Conservation (phyloP, 2,797 vertebrate genomes). For the Chloroceryle inda region DNA sequence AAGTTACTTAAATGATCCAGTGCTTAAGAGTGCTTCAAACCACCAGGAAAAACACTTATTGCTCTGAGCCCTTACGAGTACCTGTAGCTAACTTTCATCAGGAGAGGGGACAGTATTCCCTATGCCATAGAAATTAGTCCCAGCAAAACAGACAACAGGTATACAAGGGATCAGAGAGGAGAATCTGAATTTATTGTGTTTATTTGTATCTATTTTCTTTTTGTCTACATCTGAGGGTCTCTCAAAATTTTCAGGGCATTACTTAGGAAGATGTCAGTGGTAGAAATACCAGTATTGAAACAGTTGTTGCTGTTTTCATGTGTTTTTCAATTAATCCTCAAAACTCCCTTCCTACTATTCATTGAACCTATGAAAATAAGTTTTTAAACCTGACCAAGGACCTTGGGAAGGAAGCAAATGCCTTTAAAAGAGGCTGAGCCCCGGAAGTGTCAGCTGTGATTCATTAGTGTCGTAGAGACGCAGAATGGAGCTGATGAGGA, state of each 20-base stretch:
- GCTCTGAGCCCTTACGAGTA: background rate
- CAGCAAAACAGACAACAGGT: background rate
- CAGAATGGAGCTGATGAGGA: slow-evolving; percentile 11
- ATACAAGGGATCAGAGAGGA: background rate
- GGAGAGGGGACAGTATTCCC: background rate
- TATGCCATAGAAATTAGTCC: background rate
- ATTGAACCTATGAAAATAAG: background rate
- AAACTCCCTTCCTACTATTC: background rate
- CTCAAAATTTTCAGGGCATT: background rate
- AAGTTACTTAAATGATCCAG: background rate
- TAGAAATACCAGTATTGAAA: background rate
- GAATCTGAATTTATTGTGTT: background rate
- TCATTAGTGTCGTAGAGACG: background rate
- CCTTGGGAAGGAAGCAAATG: background rate
- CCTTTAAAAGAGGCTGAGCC: background rate
- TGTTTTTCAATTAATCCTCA: background rate
- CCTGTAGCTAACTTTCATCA: background rate
- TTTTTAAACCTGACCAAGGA: background rate
- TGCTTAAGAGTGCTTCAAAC: background rate
- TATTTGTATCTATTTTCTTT: background rate
- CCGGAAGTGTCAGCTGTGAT: slow-evolving; percentile 35
- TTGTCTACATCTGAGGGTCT: background rate
- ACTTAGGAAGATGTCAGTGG: background rate
- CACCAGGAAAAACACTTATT: background rate
- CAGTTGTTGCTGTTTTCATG: rapidly evolving